Evolutionary conservation across 2,888 invertebrate species (phyloP).

Genomic region (Hydriomena furcata): DNA sequence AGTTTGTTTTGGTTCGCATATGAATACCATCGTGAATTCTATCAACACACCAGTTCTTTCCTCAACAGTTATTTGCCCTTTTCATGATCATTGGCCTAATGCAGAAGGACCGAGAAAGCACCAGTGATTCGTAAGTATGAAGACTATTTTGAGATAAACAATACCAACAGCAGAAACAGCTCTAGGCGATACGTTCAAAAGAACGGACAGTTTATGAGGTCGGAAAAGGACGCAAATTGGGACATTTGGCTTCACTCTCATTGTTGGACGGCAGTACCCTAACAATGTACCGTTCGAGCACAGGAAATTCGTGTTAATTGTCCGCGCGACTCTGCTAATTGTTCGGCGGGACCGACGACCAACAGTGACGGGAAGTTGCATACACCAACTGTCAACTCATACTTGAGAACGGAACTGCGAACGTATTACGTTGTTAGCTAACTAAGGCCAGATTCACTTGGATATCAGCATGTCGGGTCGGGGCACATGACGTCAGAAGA

Average conservation of each 20-base stretch:
- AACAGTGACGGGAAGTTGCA: conserved; percentile 61
- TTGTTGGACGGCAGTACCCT: conserved; percentile 44
- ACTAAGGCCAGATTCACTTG: conserved; percentile 13
- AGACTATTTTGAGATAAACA: too few species aligned
- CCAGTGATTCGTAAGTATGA: too few species aligned
- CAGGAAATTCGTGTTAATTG: conserved; percentile 82
- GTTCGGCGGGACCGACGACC: conserved; percentile 63
- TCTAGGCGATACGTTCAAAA: too few species aligned
- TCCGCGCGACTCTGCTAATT: conserved; percentile 69
- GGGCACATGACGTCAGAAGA: too few species aligned
- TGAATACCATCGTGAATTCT: too few species aligned
- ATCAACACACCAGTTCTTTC: too few species aligned
- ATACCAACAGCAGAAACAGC: too few species aligned
- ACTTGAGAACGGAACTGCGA: conserved; percentile 39
- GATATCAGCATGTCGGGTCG: not conserved
- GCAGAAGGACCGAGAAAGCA: too few species aligned
- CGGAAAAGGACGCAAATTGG: not conserved
- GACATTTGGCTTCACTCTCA: not conserved
- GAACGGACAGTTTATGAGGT: not conserved
- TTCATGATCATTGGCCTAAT: too few species aligned
- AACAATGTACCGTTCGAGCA: conserved; percentile 60
- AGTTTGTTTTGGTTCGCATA: too few species aligned
- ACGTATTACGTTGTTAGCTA: conserved; percentile 34
- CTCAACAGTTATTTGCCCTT: too few species aligned
- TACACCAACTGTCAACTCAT: conserved; percentile 48